These are phyloP conservation scores for Leptopterna dolabrata DNA, from an alignment of 2,888 invertebrate genomes.

Conservation along the genomic window DNA sequence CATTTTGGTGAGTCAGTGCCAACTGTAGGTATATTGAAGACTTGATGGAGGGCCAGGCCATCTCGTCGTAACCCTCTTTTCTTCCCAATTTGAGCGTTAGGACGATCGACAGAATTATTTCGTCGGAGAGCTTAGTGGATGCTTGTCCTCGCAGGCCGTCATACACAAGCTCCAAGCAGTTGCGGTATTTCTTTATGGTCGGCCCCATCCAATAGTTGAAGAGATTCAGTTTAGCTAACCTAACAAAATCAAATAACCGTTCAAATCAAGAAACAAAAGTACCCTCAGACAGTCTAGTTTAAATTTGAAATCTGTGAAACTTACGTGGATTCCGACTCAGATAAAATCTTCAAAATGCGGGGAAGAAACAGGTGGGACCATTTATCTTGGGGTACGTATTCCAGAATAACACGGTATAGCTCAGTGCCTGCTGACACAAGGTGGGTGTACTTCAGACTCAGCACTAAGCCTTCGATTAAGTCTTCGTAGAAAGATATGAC, in stretches of 20 bases:
- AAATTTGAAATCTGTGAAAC: background rate
- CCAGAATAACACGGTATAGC: slow-evolving; percentile 69
- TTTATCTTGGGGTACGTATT: slow-evolving; percentile 48
- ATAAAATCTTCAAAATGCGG: slow-evolving; percentile 51
- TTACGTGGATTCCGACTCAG: slow-evolving; percentile 53
- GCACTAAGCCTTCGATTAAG: slow-evolving; percentile 56
- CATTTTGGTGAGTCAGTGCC: slow-evolving; percentile 64
- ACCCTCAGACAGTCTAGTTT: too few species aligned
- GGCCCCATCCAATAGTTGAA: slow-evolving; percentile 70
- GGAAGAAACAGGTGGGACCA: slow-evolving; percentile 57
- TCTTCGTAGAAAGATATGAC: slow-evolving; percentile 46
- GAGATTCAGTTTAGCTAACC: slow-evolving; percentile 68
- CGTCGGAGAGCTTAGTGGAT: slow-evolving; percentile 14
- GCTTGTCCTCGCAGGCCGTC: slow-evolving; percentile 45
- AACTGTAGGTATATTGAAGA: slow-evolving; percentile 14
- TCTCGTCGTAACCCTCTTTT: slow-evolving; percentile 67
- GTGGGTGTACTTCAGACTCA: slow-evolving; percentile 64
- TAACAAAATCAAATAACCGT: too few species aligned
- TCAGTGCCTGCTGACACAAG: slow-evolving; percentile 73
- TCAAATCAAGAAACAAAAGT: too few species aligned
- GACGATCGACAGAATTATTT: slow-evolving; percentile 40
- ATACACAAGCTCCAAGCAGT: slow-evolving; percentile 50
- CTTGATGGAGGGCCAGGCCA: slow-evolving; percentile 65
- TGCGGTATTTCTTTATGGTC: slow-evolving; percentile 68
- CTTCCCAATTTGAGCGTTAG: slow-evolving; percentile 66